phyloP scores from a whole-genome alignment of 2,113 vertebrate genomes.

The Echinops telfairi region DNA sequence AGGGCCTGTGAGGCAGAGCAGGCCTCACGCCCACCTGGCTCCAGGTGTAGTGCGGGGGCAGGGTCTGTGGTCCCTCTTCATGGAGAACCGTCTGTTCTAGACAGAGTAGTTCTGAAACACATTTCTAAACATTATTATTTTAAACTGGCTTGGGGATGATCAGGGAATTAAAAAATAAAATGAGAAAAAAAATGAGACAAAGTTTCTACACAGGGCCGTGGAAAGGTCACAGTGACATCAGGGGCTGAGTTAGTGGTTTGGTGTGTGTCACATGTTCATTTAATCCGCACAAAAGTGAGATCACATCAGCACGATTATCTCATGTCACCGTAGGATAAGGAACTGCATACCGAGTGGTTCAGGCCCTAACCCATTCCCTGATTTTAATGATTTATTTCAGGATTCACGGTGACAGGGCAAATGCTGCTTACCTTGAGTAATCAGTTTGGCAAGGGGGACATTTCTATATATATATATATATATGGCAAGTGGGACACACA shows the following conservation, averaged over 20 bases:
- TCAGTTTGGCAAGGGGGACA: neutral
- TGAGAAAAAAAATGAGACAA: neutral
- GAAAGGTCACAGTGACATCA: neutral
- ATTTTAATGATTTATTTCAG: neutral
- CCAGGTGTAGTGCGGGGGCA: neutral
- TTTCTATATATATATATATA: too few relatives aligned
- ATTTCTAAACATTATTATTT: neutral
- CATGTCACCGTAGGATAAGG: neutral
- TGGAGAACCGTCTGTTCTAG: neutral
- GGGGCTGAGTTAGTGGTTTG: neutral
- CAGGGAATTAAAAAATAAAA: neutral
- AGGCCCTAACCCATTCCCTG: neutral
- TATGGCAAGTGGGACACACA: too few relatives aligned
- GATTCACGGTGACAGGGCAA: neutral
- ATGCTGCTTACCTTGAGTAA: neutral
- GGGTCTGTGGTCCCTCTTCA: neutral
- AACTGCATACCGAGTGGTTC: neutral
- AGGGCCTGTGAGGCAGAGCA: conserved; percentile 16
- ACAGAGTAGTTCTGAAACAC: neutral
- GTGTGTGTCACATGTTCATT: neutral
- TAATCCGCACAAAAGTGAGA: neutral
- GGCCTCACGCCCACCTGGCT: neutral
- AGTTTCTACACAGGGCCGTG: neutral
- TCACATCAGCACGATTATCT: neutral
- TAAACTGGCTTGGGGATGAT: neutral